These are phyloP conservation scores for Netelia fuscicornis DNA, from an alignment of 2,888 invertebrate species.

Conservation along the genomic window DNA sequence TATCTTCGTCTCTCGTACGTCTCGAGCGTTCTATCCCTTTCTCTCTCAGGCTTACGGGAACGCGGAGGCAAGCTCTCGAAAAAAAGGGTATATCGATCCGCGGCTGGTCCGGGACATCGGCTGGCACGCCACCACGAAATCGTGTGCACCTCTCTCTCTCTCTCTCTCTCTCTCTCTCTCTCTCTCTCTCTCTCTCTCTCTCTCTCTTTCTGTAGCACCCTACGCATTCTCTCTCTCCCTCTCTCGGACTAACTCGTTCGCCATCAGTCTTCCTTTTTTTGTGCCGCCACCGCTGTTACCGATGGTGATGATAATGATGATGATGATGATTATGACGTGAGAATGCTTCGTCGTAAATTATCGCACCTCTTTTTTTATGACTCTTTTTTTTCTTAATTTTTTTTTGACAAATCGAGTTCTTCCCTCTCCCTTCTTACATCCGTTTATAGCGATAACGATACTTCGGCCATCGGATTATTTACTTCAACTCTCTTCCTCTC, in stretches of 20 bases:
- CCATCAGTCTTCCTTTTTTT: background rate
- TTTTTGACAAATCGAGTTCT: background rate
- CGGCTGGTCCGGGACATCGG: conserved; percentile 80
- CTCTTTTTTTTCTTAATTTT: too few species aligned
- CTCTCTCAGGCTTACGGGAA: conserved; percentile 58
- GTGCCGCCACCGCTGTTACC: background rate
- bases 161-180: conserved; percentile 15
- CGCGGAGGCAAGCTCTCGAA: conserved; percentile 74
- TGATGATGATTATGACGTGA: conserved; percentile 20
- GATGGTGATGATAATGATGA: conserved; percentile 39
- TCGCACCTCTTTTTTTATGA: background rate
- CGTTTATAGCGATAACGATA: background rate
- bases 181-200: conserved; percentile 14
- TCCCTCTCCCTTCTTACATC: background rate
- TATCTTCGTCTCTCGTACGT: conserved; percentile 25
- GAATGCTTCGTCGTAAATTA: conserved; percentile 23
- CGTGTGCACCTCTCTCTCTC: conserved; percentile 68
- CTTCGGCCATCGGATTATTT: too few species aligned
- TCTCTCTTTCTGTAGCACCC: background rate
- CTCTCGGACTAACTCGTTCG: conserved; percentile 37
- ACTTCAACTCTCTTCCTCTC: background rate
- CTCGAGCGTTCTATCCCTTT: conserved; percentile 22
- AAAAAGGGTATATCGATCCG: conserved; percentile 83
- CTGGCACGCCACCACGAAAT: conserved; percentile 79
- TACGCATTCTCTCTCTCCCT: background rate